Evolutionary conservation across 2,113 vertebrate genomes (phyloP), one percentile per base, ranked within the genome.

Genomic region (Motacilla tschutschensis): DNA sequence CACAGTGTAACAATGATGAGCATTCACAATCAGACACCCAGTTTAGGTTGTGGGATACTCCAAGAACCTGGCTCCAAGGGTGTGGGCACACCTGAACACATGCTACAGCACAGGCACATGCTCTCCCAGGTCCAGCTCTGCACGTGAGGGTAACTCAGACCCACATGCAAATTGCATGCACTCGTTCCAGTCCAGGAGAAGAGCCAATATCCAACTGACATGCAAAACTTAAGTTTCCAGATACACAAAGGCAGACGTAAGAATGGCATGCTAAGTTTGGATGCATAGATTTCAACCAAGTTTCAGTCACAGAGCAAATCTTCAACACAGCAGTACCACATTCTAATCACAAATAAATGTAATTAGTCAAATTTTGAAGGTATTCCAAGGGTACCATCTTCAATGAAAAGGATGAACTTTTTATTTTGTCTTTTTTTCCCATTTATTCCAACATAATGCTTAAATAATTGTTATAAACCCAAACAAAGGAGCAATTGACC

Each of bases 381-480:
- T 90, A 88, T 93, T 92, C 67, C 87, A 74, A 82, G 29, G 38
- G 53, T 90, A 88, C 58, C 84, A 60, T 84, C 86, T 90, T 79
- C 88, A 92, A 31, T 82, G 67, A 93, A 91, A 93, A 86, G 69
- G 85, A 91, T 82, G 75, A 92, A 65, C 67, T 88, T 95, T 94
- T 95, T 95, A 93, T 95, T 94, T 91, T 79, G 47, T 85, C 64
- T 87, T 92, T 92, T 87, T 88, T 78, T 72, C 83, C 84, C 83
- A 90, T 93, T 91, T 93, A 94, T 92, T 95, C 72, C 87, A 94
- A 95, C 82, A 90, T 64, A 90, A 90, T 7, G 60, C 50, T 93
- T 88, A 87, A 90, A 82, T 84, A 92, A 70, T 36, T 79, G 44
- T 91, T 79, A 86, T 90, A 84, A 93, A 91, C 72, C 59, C 73